phyloP scores from a whole-genome alignment of 2,797 vertebrate species.

The Lacerta viridis region DNA sequence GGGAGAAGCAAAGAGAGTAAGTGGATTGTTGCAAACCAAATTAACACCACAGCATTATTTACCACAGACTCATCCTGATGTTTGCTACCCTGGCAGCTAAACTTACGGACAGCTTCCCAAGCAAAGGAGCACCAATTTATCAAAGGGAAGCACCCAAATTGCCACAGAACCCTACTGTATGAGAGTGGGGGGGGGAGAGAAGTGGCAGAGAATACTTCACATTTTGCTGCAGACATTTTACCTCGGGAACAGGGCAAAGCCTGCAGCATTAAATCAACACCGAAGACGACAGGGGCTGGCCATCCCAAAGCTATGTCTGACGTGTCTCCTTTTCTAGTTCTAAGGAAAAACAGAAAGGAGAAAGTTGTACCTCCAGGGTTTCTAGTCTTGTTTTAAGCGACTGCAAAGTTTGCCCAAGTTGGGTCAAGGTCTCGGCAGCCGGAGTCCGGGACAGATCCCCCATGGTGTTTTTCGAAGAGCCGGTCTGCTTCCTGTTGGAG shows the following conservation, averaged over 20 bases:
- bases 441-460: constrained; percentile 93
- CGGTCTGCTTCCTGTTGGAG: constrained; percentile 83
- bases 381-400: constrained; percentile 94
- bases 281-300: too few relatives aligned
- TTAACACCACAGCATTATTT: constrained; percentile 8
- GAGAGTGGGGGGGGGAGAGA: neutral
- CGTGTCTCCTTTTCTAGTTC: neutral
- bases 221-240: neutral
- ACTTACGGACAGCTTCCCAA: constrained; percentile 20
- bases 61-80: neutral
- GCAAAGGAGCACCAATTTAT: neutral
- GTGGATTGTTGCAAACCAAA: constrained; percentile 48
- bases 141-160: neutral
- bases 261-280: neutral
- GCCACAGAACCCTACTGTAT: neutral
- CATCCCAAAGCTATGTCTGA: neutral
- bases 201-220: neutral
- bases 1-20: constrained; percentile 58
- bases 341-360: neutral
- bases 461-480: constrained; percentile 91
- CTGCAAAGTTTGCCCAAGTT: constrained; percentile 96
- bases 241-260: constrained; percentile 19
- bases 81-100: constrained; percentile 27
- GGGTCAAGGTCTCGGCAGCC: constrained; percentile 91
- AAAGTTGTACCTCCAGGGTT: constrained; percentile 90